Conservation (phyloP, 2,797 vertebrate species). For the Microctenopoma stevenorrisi region DNA sequence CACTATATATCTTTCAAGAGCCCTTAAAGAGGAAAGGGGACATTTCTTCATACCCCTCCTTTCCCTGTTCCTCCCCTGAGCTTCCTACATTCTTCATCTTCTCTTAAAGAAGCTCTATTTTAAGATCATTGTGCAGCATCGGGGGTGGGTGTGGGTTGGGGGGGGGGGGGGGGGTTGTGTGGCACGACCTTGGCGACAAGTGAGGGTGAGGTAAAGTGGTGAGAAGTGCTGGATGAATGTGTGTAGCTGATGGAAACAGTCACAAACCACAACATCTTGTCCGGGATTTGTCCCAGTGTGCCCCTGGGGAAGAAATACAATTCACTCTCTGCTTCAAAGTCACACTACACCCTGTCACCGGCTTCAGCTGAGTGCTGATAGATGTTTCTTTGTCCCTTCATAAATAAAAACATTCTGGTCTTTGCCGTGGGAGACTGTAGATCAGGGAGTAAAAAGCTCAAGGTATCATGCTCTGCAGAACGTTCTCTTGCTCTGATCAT, state of each 20-base stretch:
- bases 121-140: conserved; percentile 44
- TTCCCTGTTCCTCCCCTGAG: conserved; percentile 48
- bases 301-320: conserved; percentile 60
- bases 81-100: conserved; percentile 64
- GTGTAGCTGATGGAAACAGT: conserved; percentile 33
- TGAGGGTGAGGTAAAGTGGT: conserved; percentile 37
- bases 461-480: conserved; percentile 44
- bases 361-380: conserved; percentile 69
- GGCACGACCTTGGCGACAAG: conserved; percentile 52
- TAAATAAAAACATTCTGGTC: conserved; percentile 71
- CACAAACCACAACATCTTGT: conserved; percentile 57
- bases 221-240: conserved; percentile 23
- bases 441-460: conserved; percentile 69
- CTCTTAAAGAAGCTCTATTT: conserved; percentile 71
- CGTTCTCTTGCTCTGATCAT: conserved; percentile 24
- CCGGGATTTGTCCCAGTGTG: conserved; percentile 46
- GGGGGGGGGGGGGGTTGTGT: conserved; percentile 3
- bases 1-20: conserved; percentile 70
- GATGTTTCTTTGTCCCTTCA: conserved; percentile 59
- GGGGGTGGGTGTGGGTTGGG: conserved; percentile 1
- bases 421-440: conserved; percentile 59
- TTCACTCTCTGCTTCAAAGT: conserved; percentile 66
- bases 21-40: conserved; percentile 65
- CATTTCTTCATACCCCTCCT: conserved; percentile 59
- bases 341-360: conserved; percentile 62